Evolutionary conservation across 2,888 invertebrate species (phyloP).

Genomic region (Parnassius glacialis): DNA sequence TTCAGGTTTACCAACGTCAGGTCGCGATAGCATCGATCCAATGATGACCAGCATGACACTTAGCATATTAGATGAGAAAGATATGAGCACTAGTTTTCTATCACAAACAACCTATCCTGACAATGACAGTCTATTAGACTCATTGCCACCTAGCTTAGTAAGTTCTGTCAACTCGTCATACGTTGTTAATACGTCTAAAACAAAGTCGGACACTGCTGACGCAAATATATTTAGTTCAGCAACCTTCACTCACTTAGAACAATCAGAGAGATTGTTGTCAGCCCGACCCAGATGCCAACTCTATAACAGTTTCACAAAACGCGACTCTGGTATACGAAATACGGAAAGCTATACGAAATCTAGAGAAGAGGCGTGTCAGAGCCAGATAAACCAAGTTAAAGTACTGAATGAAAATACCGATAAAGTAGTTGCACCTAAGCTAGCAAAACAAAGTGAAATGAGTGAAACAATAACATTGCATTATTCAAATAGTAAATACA

Average conservation of each 20-base stretch:
- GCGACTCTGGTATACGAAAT: conserved; percentile 54
- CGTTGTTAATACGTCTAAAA: conserved; percentile 56
- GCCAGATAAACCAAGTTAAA: conserved; percentile 65
- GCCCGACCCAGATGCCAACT: conserved; percentile 58
- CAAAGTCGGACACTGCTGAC: conserved; percentile 52
- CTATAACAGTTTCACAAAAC: conserved; percentile 60
- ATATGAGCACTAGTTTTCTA: conserved; percentile 77
- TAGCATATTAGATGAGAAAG: conserved; percentile 75
- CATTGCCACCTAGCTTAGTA: conserved; percentile 69
- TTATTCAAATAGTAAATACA: conserved; percentile 66
- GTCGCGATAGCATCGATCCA: conserved; percentile 68
- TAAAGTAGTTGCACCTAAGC: conserved; percentile 54
- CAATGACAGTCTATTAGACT: conserved; percentile 71
- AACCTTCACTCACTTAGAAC: conserved; percentile 70
- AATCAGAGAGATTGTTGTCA: conserved; percentile 64
- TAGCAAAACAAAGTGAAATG: conserved; percentile 52
- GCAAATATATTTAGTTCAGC: conserved; percentile 68
- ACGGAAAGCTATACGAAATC: conserved; percentile 71
- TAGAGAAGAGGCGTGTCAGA: conserved; percentile 66
- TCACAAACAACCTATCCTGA: conserved; percentile 75
- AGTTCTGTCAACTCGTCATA: conserved; percentile 73
- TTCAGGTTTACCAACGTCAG: conserved; percentile 56
- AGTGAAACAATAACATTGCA: conserved; percentile 67
- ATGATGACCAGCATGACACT: conserved; percentile 77
- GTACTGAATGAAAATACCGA: conserved; percentile 65